Conservation (phyloP, 2,113 vertebrate species). For the Limanda limanda region DNA sequence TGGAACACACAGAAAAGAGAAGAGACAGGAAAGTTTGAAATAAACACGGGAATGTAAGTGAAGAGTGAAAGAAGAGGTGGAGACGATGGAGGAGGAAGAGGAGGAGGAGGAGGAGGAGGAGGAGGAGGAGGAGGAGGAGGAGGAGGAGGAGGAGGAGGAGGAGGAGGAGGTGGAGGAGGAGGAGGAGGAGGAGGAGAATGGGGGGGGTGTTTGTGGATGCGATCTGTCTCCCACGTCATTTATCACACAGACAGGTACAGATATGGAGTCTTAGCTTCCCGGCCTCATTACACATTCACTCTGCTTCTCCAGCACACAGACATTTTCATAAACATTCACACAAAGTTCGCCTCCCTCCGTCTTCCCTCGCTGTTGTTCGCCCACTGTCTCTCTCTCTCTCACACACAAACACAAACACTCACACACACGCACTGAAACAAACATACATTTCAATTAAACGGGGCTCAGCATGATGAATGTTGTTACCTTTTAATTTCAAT, state of each 20-base stretch:
- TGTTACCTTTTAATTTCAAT: constrained; percentile 84
- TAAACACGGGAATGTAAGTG: neutral
- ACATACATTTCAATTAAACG: constrained; percentile 80
- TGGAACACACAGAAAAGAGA: neutral
- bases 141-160: neutral
- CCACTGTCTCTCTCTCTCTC: neutral
- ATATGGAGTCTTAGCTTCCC: constrained; percentile 68
- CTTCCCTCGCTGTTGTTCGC: constrained; percentile 36
- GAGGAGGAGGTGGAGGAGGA: neutral
- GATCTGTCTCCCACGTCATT: constrained; percentile 69
- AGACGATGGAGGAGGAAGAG: neutral
- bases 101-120: neutral
- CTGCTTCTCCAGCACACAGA: constrained; percentile 15
- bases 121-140: neutral
- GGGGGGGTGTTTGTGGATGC: constrained; percentile 26
- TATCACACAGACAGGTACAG: constrained; percentile 77
- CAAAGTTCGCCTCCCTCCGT: constrained; percentile 49
- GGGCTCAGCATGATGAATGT: constrained; percentile 79
- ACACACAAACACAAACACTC: constrained; percentile 41
- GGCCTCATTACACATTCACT: constrained; percentile 73
- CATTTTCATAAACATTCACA: constrained; percentile 47
- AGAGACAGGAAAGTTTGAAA: neutral
- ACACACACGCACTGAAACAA: constrained; percentile 36
- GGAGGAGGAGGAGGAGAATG: neutral
- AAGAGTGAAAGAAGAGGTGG: constrained; percentile 10